Base-by-base conservation (phyloP, 2,113 vertebrate species). In the Menura novaehollandiae region DNA sequence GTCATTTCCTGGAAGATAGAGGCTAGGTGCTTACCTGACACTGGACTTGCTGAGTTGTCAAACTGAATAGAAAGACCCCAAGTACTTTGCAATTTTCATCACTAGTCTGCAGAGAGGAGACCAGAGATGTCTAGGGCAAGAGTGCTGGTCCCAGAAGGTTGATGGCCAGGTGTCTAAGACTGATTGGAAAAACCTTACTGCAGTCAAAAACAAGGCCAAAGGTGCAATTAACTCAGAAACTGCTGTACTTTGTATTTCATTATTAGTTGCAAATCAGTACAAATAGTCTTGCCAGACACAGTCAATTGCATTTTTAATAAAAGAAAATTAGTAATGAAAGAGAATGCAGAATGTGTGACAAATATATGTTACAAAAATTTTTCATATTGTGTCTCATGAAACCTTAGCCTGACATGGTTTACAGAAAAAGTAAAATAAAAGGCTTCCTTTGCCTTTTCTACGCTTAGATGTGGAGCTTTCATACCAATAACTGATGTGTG, bases 211-310 rank as follows among this genome's bases (percentile, higher is more conserved):
- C 62, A 67, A 81, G 88, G 86, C 80, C 85, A 95, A 92, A 96
- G 91, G 88, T 94, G 94, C 92, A 92, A 94, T 89, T 93, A 95
- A 95, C 82, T 90, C 68, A 92, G 95, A 94, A 94, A 85, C 28
- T 90, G 71, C 53, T 90, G 82, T 85, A 92, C 93, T 95, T 92
- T 94, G 62, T 88, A 66, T 96, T 96, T 92, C 67, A 90, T 96
- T 91, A 81, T 86, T 88, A 89, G 69, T 66, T 92, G 76, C 74
- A 96, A 93, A 97, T 96, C 96, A 88, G 94, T 96, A 91, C 63
- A 93, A 92, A 93, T 80, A 86, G 72, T 95, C 86, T 95, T 91
- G 46, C 75, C 63, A 92, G 88, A 91, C 78, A 91, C 41, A 93
- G 64, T 67, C 85, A 91, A 89, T 95, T 96, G 67, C 75, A 84